Base-by-base conservation (phyloP, 2,113 vertebrate species). In the Symphodus melops region DNA sequence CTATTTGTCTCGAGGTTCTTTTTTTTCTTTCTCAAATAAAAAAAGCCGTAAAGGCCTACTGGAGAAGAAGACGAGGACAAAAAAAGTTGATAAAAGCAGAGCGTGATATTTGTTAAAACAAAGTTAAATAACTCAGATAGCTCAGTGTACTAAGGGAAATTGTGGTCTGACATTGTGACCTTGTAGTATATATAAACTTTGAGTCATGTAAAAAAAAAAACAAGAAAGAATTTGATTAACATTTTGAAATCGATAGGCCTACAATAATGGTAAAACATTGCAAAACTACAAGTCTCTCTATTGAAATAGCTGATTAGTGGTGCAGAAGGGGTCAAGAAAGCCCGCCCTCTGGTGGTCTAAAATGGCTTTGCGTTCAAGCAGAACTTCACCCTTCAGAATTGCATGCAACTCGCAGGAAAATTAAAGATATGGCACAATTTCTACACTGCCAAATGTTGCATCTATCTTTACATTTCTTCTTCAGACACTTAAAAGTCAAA, bases 271-370 rank as follows among this genome's bases (percentile, higher is more conserved):
- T 4, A 39, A 75, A 16, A 33, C 17, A n/a, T 4, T 13, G 25
- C 3, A 28, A 19, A 36, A 16, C 9, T 5, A 2, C 28, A 8
- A 49, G 17, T 3, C 10, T 20, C 10, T 14, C 0, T 21, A 9
- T 36, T 11, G 52, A 51, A 49, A 33, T 21, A 14, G 28, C 6
- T 28, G 21, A 65, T 33, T 25, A 51, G 11, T 46, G 25, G 21
- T 3, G n/a, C 4, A 8, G 19, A n/a, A 3, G 9, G 25, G 7
- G 53, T 49, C 0, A n/a, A 41, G 19, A 73, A 74, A 68, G 25
- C 0, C 5, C 49, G 77, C 55, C 85, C 79, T 79, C 91, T 89
- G 52, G 86, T 68, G 89, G 85, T 4, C 9, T 16, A 57, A 7
- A 1, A 0, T 9, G 23, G 44, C 28, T n/a, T 59, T 82, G 13